Evolutionary conservation across 2,113 vertebrate genomes (phyloP).

Genomic region (Maccullochella peelii): DNA sequence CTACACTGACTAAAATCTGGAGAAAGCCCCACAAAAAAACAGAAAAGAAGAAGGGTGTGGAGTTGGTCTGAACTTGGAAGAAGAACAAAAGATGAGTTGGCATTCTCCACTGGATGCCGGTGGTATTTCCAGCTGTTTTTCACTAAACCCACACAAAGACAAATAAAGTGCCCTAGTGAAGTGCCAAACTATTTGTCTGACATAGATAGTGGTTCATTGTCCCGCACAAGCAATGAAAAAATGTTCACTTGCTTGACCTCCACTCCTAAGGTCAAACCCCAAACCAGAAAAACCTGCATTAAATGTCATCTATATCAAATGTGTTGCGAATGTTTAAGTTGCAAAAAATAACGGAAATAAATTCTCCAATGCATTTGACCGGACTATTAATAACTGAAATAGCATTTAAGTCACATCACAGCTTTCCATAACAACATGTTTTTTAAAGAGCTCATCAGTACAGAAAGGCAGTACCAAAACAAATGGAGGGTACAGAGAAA

Average conservation of each 20-base stretch:
- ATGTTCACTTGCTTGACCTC: background rate
- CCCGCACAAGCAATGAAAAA: background rate
- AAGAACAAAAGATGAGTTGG: slow-evolving; percentile 25
- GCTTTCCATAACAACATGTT: slow-evolving; percentile 8
- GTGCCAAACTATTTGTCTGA: background rate
- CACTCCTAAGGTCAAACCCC: background rate
- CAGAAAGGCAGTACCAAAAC: background rate
- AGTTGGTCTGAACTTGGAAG: slow-evolving; percentile 22
- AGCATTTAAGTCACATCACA: background rate
- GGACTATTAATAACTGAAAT: slow-evolving; percentile 18
- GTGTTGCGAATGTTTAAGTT: background rate
- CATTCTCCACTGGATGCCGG: slow-evolving; percentile 30
- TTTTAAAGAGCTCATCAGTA: background rate
- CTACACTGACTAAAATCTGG: background rate
- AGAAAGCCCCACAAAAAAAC: background rate
- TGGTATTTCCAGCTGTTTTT: slow-evolving; percentile 50
- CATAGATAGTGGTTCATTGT: background rate
- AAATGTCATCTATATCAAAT: slow-evolving; percentile 13
- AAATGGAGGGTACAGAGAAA: slow-evolving; percentile 21
- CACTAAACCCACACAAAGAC: slow-evolving; percentile 22
- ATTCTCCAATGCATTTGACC: background rate
- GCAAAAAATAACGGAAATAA: background rate
- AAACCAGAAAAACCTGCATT: background rate
- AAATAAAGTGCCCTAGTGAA: background rate
- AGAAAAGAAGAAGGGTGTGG: background rate